Conservation (phyloP, 2,888 invertebrate genomes). For the Anagyrus pseudococci region DNA sequence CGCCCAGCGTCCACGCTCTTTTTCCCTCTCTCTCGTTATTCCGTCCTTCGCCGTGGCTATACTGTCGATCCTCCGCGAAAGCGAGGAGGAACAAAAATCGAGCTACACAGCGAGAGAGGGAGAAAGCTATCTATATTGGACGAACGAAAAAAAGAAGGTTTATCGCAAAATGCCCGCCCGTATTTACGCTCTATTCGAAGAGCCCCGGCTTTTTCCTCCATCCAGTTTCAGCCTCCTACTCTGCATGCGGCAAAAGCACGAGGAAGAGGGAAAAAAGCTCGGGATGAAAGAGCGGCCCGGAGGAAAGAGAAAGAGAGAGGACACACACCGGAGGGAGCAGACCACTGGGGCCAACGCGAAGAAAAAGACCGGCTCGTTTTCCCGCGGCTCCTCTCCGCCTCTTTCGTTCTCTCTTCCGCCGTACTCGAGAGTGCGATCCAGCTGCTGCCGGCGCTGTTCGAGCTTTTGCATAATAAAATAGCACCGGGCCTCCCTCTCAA, state of each 20-base stretch:
- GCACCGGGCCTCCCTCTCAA: slow-evolving; percentile 48
- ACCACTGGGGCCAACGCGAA: not conserved
- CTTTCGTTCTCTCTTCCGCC: slow-evolving; percentile 37
- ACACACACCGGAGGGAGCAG: not conserved
- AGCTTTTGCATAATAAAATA: slow-evolving; percentile 63
- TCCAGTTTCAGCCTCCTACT: too few relatives aligned
- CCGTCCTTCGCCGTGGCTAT: slow-evolving; percentile 7
- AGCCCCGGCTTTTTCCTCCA: slow-evolving; percentile 44
- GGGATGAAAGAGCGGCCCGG: too few relatives aligned
- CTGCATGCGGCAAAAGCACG: slow-evolving; percentile 14
- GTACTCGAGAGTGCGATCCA: slow-evolving; percentile 57
- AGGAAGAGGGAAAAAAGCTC: slow-evolving; percentile 3
- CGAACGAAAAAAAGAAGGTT: slow-evolving; percentile 47
- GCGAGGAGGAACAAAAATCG: slow-evolving; percentile 25
- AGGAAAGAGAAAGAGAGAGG: not conserved
- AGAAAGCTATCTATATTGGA: too few relatives aligned
- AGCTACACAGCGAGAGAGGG: too few relatives aligned
- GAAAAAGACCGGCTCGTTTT: slow-evolving; percentile 27
- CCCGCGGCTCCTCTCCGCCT: too few relatives aligned
- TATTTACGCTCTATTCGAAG: slow-evolving; percentile 59
- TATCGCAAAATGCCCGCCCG: slow-evolving; percentile 61
- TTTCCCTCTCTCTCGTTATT: slow-evolving; percentile 27
- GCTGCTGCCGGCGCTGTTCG: slow-evolving; percentile 57
- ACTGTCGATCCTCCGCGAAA: too few relatives aligned
- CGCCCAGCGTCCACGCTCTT: slow-evolving; percentile 22